A percentile compares a stretch with the other conserved stretches of the same genome.
These are phyloP conservation scores for Paracentrotus lividus DNA, from an alignment of 53 echinoderm and acorn worm species.

Conservation along the genomic window DNA sequence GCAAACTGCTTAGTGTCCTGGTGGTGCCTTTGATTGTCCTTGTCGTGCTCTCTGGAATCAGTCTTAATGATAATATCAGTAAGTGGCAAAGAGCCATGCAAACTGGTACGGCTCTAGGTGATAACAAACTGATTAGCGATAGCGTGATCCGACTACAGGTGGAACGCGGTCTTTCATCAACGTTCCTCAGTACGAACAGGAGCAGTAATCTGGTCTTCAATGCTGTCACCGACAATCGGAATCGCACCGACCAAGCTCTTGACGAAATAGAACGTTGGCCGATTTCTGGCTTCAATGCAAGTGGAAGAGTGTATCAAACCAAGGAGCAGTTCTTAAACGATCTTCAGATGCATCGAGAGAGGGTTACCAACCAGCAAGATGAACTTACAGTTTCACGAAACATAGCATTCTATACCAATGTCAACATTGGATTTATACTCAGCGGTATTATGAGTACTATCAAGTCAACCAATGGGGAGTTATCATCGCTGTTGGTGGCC, in stretches of 20 bases:
- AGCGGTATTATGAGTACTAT: conserved; percentile 51
- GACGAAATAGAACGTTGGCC: background rate
- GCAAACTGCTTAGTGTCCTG: conserved; percentile 69
- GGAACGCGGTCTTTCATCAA: conserved; percentile 74
- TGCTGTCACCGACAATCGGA: background rate
- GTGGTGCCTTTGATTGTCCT: conserved; percentile 74
- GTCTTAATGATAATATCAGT: conserved; percentile 60
- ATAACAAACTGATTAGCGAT: conserved; percentile 57
- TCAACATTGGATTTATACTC: conserved; percentile 73
- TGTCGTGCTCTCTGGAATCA: conserved; percentile 55
- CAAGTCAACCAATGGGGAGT: conserved; percentile 55
- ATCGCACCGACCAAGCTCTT: background rate
- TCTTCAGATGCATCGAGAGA: conserved; percentile 20
- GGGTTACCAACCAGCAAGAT: background rate
- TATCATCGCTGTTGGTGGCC: conserved; percentile 79
- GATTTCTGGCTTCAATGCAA: background rate
- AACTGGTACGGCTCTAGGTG: conserved; percentile 13
- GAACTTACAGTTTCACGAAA: conserved; percentile 17
- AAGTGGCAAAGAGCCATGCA: background rate
- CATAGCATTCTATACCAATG: conserved; percentile 76
- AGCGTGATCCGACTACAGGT: conserved; percentile 67
- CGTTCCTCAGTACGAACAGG: conserved; percentile 69
- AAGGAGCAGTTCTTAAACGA: conserved; percentile 37
- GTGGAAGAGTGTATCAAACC: background rate
- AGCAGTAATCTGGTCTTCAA: background rate